Base-by-base conservation (phyloP, 2,797 vertebrate species). In the Moxostoma hubbsi region DNA sequence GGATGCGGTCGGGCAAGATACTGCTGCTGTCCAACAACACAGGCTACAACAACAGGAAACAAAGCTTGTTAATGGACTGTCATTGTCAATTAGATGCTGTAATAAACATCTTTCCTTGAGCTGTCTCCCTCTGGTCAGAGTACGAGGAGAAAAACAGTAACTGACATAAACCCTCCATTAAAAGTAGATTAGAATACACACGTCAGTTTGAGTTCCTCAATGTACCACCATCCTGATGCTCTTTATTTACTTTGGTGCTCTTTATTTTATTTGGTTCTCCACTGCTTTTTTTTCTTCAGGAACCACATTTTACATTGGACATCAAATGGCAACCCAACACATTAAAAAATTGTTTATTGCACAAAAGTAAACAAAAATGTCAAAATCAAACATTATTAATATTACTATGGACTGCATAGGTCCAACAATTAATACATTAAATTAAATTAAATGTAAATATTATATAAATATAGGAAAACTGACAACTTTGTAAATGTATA, bases 1-100 rank as follows among this genome's bases (percentile, higher is more conserved):
- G 95, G 89, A 99, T 99, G 11, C 97, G 92, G 87, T 99, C 98
- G 5, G 96, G 96, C 72, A 99, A 94, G 89, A 99, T 99, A 87
- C 97, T 98, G 93, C 96, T 98, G 90, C 97, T 98, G 86, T 99
- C 98, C 85, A 99, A 89, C 82, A 99, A 93, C 82, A 99, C 97
- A 0, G 98, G 98, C 98, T 99, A 86, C 45, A 69, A 54, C 8
- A 79, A 8, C 4, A 81, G n/a, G 3, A 79, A 81, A 76, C 13
- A 80, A 46, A 69, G 43, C 11, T 12, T 4, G 57, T 58, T 69
- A 81, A 24, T 61, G n/a, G 15, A 46, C 11, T 47, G 16, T 75
- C 47, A 12, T n/a, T 83, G 55, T 80, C 43, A 68, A 6, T 54
- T 50, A 68, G 50, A 77, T 46, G 47, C 36, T 50, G 16, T 69